phyloP scores from a whole-genome alignment of 2,797 vertebrate species.

The Clamator glandarius region DNA sequence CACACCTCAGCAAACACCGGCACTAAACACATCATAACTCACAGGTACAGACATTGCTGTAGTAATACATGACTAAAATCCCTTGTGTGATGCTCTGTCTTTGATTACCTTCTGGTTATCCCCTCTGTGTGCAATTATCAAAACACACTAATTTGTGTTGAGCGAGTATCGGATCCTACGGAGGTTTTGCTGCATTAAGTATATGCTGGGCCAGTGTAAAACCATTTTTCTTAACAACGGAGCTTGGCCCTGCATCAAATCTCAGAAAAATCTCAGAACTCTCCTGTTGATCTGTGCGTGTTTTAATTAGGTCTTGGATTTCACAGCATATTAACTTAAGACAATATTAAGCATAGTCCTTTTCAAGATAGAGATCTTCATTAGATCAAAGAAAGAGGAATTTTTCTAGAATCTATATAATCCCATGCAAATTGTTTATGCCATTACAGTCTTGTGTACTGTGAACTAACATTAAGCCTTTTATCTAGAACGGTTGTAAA shows the following conservation, averaged over 20 bases:
- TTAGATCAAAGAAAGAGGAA: background rate
- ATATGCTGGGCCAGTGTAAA: background rate
- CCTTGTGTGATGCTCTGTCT: background rate
- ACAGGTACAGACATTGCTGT: background rate
- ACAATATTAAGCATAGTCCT: background rate
- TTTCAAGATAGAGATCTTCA: background rate
- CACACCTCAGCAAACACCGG: background rate
- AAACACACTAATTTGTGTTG: background rate
- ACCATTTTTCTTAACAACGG: background rate
- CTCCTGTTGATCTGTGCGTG: background rate
- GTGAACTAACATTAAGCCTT: background rate
- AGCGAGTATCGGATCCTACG: background rate
- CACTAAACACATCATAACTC: background rate
- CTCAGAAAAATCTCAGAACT: background rate
- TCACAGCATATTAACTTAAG: constrained; percentile 3
- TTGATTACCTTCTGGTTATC: background rate
- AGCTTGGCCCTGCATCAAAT: background rate
- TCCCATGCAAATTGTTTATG: background rate
- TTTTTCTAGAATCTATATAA: background rate
- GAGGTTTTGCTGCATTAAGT: background rate
- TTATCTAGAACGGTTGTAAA: background rate
- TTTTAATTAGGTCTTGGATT: background rate
- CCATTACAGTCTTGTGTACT: fast-evolving
- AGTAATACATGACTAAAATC: background rate
- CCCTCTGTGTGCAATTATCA: background rate